Evolutionary conservation across 1,140 invertebrate species (phyloP).

Genomic region (Gonatopus flavifemur): DNA sequence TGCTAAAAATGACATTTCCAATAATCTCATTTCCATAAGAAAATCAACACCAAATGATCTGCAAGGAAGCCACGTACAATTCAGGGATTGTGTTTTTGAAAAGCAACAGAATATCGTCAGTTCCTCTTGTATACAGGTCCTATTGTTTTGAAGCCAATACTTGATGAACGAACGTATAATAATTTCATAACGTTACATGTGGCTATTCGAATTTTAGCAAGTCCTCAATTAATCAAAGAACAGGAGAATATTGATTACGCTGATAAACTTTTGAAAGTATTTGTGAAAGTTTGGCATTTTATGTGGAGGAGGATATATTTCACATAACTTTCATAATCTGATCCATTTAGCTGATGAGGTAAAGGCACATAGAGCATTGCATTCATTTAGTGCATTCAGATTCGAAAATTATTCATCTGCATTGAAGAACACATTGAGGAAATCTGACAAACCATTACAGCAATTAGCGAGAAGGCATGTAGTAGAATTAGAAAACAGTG

Average conservation of each 20-base stretch:
- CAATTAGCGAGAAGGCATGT: not conserved
- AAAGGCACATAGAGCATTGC: slow-evolving; percentile 1
- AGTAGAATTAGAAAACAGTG: not conserved
- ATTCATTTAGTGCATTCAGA: too few species aligned
- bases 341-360: slow-evolving; percentile 16
- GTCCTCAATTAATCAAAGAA: not conserved
- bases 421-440: slow-evolving; percentile 1
- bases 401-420: slow-evolving; percentile 6
- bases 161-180: slow-evolving; percentile 5
- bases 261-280: slow-evolving; percentile 11
- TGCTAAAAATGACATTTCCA: slow-evolving; percentile 7
- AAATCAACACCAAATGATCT: not conserved
- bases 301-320: slow-evolving; percentile 13
- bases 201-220: slow-evolving; percentile 7
- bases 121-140: slow-evolving; percentile 34
- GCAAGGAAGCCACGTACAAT: not conserved
- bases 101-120: not conserved
- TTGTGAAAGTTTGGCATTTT: slow-evolving; percentile 19
- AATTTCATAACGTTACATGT: slow-evolving; percentile 15
- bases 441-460: not conserved
- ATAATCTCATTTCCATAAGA: not conserved
- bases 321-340: slow-evolving; percentile 25
- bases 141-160: slow-evolving; percentile 19
- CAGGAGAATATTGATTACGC: not conserved
- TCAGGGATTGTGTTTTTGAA: not conserved